Evolutionary conservation across 2,113 vertebrate species (phyloP), one percentile per base, ranked within the genome.

Genomic region (Myrmecophaga tridactyla): DNA sequence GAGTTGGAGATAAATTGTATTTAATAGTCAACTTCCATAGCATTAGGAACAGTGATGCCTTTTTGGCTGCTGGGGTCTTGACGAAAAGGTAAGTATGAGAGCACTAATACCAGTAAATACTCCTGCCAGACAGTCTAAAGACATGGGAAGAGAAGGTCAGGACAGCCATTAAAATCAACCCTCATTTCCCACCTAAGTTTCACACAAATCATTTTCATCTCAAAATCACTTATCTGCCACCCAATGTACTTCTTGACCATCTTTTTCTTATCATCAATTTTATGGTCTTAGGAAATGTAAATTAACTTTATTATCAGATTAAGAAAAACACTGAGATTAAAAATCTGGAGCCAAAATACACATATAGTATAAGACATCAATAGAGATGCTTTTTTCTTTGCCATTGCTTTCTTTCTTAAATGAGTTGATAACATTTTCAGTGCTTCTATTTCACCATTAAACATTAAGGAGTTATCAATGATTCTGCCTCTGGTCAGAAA

Each of bases 401-500:
- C 25, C 43, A 65, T 31, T 36, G 12, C 43, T 67, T 80, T 15
- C 14, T 51, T 93, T 90, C 36, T 73, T 78, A 20, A 94, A 7
- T 88, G 41, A 84, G 63, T 29, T 95, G 39, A 88, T n/a, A 65
- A 4, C 7, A 85, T 48, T 90, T 72, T 92, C 39, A 62, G 23
- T 75, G 70, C 67, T 76, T 94, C 84, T 41, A 25, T 80, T 75
- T 92, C 67, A 73, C 51, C 25, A 70, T 27, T 70, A 89, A 84
- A 77, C 46, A 72, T 87, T 82, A 85, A n/a, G 77, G 85, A 81
- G 21, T 62, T 65, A 90, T 90, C 36, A 51, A 60, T 1, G 34
- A 90, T 48, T 84, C 77, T 94, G 51, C 77, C 56, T 96, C 88
- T 67, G 72, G 81, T 88, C 75, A 89, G 65, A 90, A 88, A 73